Base-by-base conservation (phyloP, 2,113 vertebrate genomes). In the Coturnix japonica region DNA sequence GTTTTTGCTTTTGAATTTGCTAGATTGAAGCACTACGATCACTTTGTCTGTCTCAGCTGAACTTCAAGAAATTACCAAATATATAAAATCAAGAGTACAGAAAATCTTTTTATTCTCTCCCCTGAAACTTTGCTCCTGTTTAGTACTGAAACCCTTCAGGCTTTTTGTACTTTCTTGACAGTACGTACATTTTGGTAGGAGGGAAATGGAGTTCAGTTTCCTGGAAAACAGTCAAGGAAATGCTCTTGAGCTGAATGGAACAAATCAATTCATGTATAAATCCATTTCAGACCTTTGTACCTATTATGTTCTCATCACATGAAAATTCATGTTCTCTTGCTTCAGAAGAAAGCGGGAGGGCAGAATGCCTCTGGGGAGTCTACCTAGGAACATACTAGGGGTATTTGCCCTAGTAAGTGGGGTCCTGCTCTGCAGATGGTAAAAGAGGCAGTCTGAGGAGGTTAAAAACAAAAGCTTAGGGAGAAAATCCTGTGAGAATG, bases 141-240 rank as follows among this genome's bases (percentile, higher is more conserved):
- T 22, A 44, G 87, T 84, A 75, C 64, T 92, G 41, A 89, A 92
- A 88, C 19, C 49, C 70, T 39, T 44, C 46, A 53, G 64, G 4
- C 37, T 82, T 74, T 81, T 79, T 92, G 53, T 78, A 39, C 86
- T 73, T 82, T 93, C 63, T 66, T 96, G 5, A 67, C 65, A 76
- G 72, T 12, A 33, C 26, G 10, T 66, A 47, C n/a, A 30, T 78
- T 87, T 35, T 28, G 14, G 13, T 13, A 28, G 13, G 35, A 39
- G 25, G 33, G 35, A 53, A 39, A 35, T 37, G 35, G 12, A 30
- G 13, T 67, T 67, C 31, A 33, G 3, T 46, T 46, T 46, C 9
- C 43, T 67, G n/a, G 33, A 60, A 44, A 33, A 60, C 14, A 49
- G 31, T 25, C 43, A 76, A 76, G 43, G 9, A 76, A 61, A 49